These are phyloP conservation scores for Venturia canescens DNA, from an alignment of 1,140 invertebrate genomes.

Conservation along the genomic window DNA sequence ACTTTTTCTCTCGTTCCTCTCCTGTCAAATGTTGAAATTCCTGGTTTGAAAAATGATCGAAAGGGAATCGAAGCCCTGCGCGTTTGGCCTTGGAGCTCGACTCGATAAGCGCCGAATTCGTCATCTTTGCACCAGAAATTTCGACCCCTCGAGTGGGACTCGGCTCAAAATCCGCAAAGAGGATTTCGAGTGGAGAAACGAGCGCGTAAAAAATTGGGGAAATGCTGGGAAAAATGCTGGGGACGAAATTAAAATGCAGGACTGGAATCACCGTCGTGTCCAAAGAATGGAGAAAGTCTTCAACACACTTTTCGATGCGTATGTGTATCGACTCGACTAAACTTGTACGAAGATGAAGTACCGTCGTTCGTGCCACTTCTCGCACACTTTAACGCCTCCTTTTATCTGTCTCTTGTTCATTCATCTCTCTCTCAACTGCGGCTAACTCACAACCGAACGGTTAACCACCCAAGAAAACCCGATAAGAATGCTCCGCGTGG, in stretches of 20 bases:
- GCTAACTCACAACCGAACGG: slow-evolving; percentile 1
- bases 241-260: background rate
- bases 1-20: background rate
- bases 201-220: too few species aligned
- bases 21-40: too few species aligned
- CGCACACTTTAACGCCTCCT: slow-evolving; percentile 13
- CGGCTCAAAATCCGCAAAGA: too few species aligned
- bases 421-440: background rate
- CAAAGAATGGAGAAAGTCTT: slow-evolving; percentile 41
- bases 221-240: too few species aligned
- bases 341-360: slow-evolving; percentile 2
- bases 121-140: too few species aligned
- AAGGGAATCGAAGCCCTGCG: too few species aligned
- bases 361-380: slow-evolving; percentile 36
- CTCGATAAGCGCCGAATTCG: too few species aligned
- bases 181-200: too few species aligned
- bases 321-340: background rate
- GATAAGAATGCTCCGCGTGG: background rate
- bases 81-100: too few species aligned
- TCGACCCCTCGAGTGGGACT: too few species aligned
- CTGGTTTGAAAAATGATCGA: too few species aligned
- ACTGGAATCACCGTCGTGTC: background rate
- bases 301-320: slow-evolving; percentile 34
- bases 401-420: background rate
- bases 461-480: background rate